Evolutionary conservation across 1,140 invertebrate species (phyloP).

Genomic region (Eumaeus atala): DNA sequence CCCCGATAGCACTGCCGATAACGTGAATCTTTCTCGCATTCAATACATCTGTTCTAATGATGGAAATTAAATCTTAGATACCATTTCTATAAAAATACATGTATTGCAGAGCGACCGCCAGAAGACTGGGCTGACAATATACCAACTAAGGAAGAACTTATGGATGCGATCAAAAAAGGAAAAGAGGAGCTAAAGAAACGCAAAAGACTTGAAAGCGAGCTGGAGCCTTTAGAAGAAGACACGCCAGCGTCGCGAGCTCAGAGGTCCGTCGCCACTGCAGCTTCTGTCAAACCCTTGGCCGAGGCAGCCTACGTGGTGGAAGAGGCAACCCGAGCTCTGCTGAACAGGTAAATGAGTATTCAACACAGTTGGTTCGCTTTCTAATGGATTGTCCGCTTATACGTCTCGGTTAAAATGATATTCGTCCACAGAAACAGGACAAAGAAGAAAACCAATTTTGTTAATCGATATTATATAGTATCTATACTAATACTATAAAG

Average conservation of each 20-base stretch:
- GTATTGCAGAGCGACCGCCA: neutral
- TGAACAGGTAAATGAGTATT: conserved; percentile 47
- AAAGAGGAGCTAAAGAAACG: conserved; percentile 75
- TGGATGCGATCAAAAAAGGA: conserved; percentile 71
- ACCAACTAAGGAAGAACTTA: conserved; percentile 35
- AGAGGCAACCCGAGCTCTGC: conserved; percentile 75
- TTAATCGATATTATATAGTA: too few species aligned
- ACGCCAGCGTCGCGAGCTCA: conserved; percentile 82
- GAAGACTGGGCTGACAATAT: neutral
- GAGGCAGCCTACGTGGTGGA: conserved; percentile 79
- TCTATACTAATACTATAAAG: too few species aligned
- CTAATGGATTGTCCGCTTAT: too few species aligned
- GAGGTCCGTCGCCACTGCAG: conserved; percentile 77
- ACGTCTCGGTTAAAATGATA: too few species aligned
- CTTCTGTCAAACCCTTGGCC: conserved; percentile 76
- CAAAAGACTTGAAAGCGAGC: conserved; percentile 71
- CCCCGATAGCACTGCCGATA: too few species aligned
- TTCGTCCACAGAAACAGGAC: too few species aligned
- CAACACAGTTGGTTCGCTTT: too few species aligned
- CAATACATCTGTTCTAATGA: too few species aligned
- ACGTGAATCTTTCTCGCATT: too few species aligned
- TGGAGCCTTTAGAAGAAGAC: conserved; percentile 66
- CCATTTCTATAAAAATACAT: neutral
- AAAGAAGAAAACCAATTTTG: too few species aligned
- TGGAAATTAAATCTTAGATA: too few species aligned